Percentiles rank a stretch among this genome's conserved stretches.
These are phyloP conservation scores for Drosophila bunnanda DNA, from an alignment of 2,888 invertebrate genomes.

Conservation along the genomic window DNA sequence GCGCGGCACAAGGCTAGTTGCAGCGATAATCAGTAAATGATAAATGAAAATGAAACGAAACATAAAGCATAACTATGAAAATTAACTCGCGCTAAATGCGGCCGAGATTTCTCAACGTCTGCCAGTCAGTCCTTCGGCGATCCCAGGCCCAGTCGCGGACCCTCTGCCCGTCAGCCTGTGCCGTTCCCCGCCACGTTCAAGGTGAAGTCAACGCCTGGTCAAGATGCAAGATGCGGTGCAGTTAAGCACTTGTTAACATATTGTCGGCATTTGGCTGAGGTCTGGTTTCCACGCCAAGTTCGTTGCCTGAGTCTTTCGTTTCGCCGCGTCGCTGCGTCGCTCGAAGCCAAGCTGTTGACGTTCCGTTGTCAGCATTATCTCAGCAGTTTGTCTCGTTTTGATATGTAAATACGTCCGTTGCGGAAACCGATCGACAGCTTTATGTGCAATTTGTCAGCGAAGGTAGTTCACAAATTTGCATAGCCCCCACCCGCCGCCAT, in stretches of 20 bases:
- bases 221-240: conserved; percentile 48
- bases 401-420: conserved; percentile 62
- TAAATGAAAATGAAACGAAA: conserved; percentile 71
- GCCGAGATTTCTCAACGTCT: conserved; percentile 52
- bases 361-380: conserved; percentile 76
- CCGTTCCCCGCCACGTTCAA: conserved; percentile 44
- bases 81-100: conserved; percentile 72
- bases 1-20: conserved; percentile 59
- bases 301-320: conserved; percentile 37
- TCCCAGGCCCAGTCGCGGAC: background rate
- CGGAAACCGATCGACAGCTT: conserved; percentile 79
- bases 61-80: conserved; percentile 66
- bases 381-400: conserved; percentile 30
- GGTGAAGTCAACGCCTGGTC: conserved; percentile 71
- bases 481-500: conserved; percentile 49
- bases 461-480: conserved; percentile 75
- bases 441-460: conserved; percentile 81
- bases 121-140: conserved; percentile 15
- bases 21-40: conserved; percentile 78
- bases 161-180: background rate
- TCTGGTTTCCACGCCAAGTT: conserved; percentile 43
- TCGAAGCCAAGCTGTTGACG: conserved; percentile 71
- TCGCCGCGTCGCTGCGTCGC: conserved; percentile 52
- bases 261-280: conserved; percentile 72
- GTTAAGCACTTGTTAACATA: conserved; percentile 82